These are phyloP conservation scores for Dicyrtomina minuta DNA, from an alignment of 2,888 invertebrate species.

Conservation along the genomic window DNA sequence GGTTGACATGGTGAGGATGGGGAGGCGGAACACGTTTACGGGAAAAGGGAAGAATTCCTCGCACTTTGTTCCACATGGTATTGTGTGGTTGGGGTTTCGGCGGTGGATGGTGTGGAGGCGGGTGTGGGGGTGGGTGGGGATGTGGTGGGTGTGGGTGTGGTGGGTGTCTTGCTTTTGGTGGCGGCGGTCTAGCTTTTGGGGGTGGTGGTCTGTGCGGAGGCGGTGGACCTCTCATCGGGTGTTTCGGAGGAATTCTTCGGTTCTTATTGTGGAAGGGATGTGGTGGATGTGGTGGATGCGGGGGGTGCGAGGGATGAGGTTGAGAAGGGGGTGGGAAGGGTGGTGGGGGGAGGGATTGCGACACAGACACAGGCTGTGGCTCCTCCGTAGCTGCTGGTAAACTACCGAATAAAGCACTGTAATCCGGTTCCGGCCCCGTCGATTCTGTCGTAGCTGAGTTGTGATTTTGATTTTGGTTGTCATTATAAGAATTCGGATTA, in stretches of 20 bases:
- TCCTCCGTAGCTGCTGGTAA: neutral
- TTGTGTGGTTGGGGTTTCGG: neutral
- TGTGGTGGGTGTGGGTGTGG: neutral
- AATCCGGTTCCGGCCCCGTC: no score
- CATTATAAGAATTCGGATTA: neutral
- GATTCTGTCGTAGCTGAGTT: neutral
- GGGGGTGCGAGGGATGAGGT: no score
- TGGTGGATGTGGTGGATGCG: neutral
- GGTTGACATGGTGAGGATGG: neutral
- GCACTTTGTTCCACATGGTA: neutral
- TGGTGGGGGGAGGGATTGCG: neutral
- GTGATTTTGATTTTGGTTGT: neutral
- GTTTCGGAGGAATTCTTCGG: no score
- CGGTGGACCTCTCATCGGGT: no score
- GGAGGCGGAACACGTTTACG: neutral
- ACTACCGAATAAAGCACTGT: neutral
- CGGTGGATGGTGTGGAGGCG: neutral
- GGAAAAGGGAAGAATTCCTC: constrained; percentile 22
- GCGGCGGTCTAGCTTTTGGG: no score
- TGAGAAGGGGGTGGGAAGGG: neutral
- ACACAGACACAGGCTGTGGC: no score
- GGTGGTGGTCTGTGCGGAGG: no score
- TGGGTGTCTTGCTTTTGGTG: no score
- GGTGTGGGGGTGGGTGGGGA: no score
- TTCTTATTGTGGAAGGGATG: neutral